Percentiles rank a stretch among this genome's conserved stretches.
phyloP scores from a whole-genome alignment of 2,113 vertebrate genomes.

The Gavia stellata region DNA sequence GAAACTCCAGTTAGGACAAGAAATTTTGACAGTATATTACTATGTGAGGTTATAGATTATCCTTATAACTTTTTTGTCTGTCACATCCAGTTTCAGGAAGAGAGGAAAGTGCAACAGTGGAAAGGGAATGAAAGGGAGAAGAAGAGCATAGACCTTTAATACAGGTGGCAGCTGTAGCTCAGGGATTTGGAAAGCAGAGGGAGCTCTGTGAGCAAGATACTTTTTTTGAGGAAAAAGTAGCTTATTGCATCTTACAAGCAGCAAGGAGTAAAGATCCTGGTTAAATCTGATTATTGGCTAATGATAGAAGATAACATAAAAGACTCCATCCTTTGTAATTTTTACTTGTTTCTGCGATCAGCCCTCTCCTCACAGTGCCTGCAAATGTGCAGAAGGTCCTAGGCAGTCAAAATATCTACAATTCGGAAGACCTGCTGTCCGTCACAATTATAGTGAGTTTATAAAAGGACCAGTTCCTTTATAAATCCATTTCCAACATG shows the following conservation, averaged over 20 bases:
- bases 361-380: not conserved
- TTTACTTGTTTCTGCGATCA: not conserved
- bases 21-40: not conserved
- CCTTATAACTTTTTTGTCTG: not conserved
- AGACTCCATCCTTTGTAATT: not conserved
- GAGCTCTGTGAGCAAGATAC: conserved; percentile 42
- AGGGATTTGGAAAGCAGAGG: conserved; percentile 49
- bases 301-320: not conserved
- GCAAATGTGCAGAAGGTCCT: not conserved
- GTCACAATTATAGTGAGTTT: not conserved
- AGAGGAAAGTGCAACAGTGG: not conserved
- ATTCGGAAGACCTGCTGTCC: not conserved
- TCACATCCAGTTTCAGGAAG: not conserved
- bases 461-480: not conserved
- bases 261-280: not conserved
- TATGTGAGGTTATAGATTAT: not conserved
- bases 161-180: not conserved
- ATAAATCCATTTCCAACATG: not conserved
- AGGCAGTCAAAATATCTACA: not conserved
- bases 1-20: not conserved
- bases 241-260: not conserved
- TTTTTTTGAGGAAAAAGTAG: not conserved
- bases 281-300: not conserved
- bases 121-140: not conserved
- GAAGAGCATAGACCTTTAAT: not conserved